phyloP scores from a whole-genome alignment of 2,888 invertebrate genomes.

The Ormia ochracea region DNA sequence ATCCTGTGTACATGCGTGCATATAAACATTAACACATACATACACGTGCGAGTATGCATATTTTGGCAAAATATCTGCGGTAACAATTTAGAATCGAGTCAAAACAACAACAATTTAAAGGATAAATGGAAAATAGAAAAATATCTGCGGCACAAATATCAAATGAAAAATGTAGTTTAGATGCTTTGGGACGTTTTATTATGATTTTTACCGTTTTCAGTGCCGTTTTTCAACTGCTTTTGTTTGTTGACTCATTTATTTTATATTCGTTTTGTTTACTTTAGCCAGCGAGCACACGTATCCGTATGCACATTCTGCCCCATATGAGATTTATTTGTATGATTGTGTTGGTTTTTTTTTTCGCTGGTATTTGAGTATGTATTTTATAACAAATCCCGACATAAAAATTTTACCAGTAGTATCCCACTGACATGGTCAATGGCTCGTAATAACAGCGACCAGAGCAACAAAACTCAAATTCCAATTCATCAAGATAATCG shows the following conservation, averaged over 20 bases:
- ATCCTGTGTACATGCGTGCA: not conserved
- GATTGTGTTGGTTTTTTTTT: not conserved
- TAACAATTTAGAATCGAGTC: constrained; percentile 40
- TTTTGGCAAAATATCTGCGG: constrained; percentile 42
- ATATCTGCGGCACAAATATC: not conserved
- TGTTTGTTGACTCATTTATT: constrained; percentile 58
- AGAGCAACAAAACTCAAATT: constrained; percentile 72
- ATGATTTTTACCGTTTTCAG: constrained; percentile 55
- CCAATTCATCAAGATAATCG: constrained; percentile 75
- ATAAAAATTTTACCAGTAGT: constrained; percentile 18
- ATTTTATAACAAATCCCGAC: constrained; percentile 19
- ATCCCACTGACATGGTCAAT: constrained; percentile 60
- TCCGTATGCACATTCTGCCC: not conserved
- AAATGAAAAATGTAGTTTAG: constrained; percentile 43
- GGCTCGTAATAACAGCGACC: constrained; percentile 64
- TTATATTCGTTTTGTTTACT: constrained; percentile 50
- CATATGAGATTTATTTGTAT: not conserved
- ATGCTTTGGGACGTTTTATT: constrained; percentile 57
- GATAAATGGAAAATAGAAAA: not conserved
- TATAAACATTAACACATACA: not conserved
- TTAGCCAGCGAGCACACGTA: constrained; percentile 16
- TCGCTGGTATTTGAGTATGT: not conserved
- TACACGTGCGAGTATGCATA: not conserved
- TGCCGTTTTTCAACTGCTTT: constrained; percentile 37
- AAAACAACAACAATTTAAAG: constrained; percentile 28